phyloP scores from a whole-genome alignment of 2,797 vertebrate species.

The Molossus molossus region DNA sequence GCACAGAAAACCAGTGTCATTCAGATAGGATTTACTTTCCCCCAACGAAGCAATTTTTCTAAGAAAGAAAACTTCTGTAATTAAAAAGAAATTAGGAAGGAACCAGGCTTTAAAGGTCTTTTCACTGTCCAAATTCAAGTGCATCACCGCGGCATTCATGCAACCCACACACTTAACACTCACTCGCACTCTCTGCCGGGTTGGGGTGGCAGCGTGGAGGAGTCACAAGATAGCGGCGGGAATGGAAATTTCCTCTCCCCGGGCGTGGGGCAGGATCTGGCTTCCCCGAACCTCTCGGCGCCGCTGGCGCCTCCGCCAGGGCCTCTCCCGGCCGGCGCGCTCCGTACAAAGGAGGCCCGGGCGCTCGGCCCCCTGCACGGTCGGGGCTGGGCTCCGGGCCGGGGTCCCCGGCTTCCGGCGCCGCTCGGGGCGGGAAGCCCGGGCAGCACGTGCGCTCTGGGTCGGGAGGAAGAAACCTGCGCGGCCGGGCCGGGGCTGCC shows the following conservation, averaged over 20 bases:
- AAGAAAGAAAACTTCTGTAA: slow-evolving; percentile 28
- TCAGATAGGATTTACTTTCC: not conserved
- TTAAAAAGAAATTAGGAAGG: not conserved
- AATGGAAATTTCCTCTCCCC: slow-evolving; percentile 93
- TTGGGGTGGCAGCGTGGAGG: slow-evolving; percentile 77
- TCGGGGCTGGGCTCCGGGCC: not conserved
- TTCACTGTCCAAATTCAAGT: not conserved
- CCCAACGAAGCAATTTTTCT: not conserved
- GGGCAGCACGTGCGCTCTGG: slow-evolving; percentile 75
- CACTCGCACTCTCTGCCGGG: slow-evolving; percentile 75
- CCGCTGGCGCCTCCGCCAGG: slow-evolving; percentile 80
- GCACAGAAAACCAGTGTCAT: not conserved
- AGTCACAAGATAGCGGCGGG: slow-evolving; percentile 85
- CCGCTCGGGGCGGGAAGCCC: slow-evolving; percentile 40
- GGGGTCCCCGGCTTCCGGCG: slow-evolving; percentile 68
- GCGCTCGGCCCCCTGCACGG: not conserved
- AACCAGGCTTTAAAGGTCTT: slow-evolving; percentile 13
- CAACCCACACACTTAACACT: slow-evolving; percentile 79
- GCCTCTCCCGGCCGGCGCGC: slow-evolving; percentile 75
- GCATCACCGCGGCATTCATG: slow-evolving; percentile 47
- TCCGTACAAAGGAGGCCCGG: slow-evolving; percentile 72
- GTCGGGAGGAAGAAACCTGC: not conserved
- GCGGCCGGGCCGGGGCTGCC: not conserved
- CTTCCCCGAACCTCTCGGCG: slow-evolving; percentile 88
- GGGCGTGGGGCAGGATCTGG: slow-evolving; percentile 86